Evolutionary conservation across 2,113 vertebrate species (phyloP).

Genomic region (Ovibos moschatus): DNA sequence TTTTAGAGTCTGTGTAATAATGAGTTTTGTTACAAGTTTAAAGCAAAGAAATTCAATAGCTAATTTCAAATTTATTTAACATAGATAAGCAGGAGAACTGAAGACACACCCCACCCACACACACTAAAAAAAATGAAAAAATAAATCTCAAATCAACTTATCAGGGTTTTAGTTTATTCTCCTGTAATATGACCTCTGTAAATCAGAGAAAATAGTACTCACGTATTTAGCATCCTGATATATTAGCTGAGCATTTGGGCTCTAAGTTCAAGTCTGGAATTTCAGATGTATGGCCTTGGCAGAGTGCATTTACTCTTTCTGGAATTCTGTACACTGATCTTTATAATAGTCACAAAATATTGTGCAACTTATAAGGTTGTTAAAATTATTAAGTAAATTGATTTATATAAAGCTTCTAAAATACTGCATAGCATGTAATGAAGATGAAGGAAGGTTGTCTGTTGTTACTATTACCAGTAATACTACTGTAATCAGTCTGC

Average conservation of each 20-base stretch:
- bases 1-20: not conserved
- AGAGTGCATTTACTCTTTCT: not conserved
- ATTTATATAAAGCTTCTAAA: not conserved
- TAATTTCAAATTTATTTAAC: not conserved
- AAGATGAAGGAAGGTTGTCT: not conserved
- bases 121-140: not conserved
- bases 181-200: not conserved
- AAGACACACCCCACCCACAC: not conserved
- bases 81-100: not conserved
- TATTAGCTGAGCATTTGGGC: not conserved
- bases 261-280: not conserved
- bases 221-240: not conserved
- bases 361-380: not conserved
- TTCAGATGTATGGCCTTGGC: not conserved
- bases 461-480: not conserved
- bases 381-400: not conserved
- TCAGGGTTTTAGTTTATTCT: not conserved
- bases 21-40: not conserved
- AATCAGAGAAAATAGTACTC: not conserved
- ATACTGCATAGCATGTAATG: not conserved
- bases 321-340: not conserved
- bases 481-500: not conserved
- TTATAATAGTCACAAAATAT: not conserved
- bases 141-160: not conserved
- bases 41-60: not conserved